Evolutionary conservation across 2,113 vertebrate genomes (phyloP).

Genomic region (Steatornis caripensis): DNA sequence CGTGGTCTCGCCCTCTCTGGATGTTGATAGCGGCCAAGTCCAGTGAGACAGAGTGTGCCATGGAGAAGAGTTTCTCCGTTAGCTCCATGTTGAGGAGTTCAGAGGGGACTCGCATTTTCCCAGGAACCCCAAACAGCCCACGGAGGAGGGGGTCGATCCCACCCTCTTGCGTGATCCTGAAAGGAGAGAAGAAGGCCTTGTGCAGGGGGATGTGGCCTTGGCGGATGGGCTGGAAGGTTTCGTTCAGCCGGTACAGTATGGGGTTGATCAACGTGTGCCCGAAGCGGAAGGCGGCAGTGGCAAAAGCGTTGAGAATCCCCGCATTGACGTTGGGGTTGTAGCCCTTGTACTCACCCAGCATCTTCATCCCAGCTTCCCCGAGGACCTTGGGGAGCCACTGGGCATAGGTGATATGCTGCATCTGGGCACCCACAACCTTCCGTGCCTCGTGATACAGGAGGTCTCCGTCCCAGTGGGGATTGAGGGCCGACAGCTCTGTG

Average conservation of each 20-base stretch:
- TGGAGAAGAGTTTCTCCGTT: conserved; percentile 74
- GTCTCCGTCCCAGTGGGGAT: conserved; percentile 74
- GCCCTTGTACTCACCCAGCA: conserved; percentile 71
- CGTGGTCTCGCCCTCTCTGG: conserved; percentile 71
- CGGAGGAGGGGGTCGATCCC: conserved; percentile 73
- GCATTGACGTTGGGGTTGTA: conserved; percentile 66
- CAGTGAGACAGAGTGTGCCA: conserved; percentile 71
- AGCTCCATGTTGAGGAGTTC: conserved; percentile 75
- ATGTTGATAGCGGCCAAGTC: conserved; percentile 76
- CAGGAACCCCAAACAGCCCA: conserved; percentile 68
- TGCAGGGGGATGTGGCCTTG: conserved; percentile 71
- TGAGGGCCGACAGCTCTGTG: conserved; percentile 25
- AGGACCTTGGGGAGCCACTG: conserved; percentile 75
- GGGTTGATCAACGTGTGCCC: conserved; percentile 76
- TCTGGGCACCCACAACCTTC: conserved; percentile 72
- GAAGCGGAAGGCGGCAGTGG: conserved; percentile 72
- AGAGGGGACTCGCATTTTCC: conserved; percentile 71
- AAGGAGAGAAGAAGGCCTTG: conserved; percentile 76
- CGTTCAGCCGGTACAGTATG: conserved; percentile 65
- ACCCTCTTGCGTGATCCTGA: conserved; percentile 71
- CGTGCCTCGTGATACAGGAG: conserved; percentile 69
- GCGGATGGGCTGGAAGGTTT: conserved; percentile 68
- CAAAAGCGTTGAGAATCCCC: conserved; percentile 71
- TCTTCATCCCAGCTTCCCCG: conserved; percentile 70
- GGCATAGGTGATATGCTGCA: conserved; percentile 73